A percentile compares a stretch with the other conserved stretches of the same genome.
These are phyloP conservation scores for Alligator sinensis DNA, from an alignment of 2,113 vertebrate genomes.

Conservation along the genomic window DNA sequence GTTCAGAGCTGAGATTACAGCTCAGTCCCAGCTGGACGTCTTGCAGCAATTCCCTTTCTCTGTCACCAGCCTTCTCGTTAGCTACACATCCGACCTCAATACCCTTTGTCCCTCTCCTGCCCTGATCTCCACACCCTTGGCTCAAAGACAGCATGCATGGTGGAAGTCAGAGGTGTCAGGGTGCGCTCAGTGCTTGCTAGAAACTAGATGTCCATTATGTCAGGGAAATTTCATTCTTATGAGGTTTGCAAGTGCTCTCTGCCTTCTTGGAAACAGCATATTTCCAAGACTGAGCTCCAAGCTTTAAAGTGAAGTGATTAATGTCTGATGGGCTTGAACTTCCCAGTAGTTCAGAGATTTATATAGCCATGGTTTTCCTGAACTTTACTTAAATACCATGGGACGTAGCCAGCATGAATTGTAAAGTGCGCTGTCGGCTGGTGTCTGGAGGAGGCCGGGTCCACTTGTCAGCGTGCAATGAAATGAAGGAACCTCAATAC, in stretches of 20 bases:
- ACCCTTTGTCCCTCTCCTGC: neutral
- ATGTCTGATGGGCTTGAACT: neutral
- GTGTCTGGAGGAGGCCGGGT: rapidly evolving
- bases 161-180: neutral
- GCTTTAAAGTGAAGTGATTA: neutral
- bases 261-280: rapidly evolving
- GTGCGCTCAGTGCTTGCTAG: neutral
- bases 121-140: neutral
- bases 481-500: neutral
- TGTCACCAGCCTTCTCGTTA: neutral
- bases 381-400: neutral
- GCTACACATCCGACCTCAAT: neutral
- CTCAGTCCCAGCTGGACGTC: neutral
- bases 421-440: neutral
- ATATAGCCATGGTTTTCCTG: neutral
- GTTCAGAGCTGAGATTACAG: neutral
- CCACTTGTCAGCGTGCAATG: neutral
- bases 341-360: neutral
- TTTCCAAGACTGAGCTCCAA: neutral
- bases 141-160: no score
- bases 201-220: neutral
- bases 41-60: neutral
- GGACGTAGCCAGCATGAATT: neutral
- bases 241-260: neutral
- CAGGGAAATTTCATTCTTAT: neutral